phyloP scores from a whole-genome alignment of 2,888 invertebrate genomes.

The Eupithecia exiguata region DNA sequence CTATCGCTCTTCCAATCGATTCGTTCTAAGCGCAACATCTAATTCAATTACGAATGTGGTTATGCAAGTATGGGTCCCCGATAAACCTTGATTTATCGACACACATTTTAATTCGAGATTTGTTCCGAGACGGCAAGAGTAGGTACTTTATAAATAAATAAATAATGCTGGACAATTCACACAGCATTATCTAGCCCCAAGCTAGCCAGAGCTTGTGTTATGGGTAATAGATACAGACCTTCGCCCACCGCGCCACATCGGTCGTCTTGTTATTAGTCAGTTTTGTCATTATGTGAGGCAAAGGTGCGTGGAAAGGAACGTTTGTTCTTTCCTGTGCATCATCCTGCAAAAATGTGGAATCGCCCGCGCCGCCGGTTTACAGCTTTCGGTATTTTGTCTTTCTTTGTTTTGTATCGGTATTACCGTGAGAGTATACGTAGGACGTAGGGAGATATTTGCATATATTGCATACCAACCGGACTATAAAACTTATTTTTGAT shows the following conservation, averaged over 20 bases:
- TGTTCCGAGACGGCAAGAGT: constrained; percentile 17
- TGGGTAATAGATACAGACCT: too few relatives aligned
- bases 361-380: constrained; percentile 16
- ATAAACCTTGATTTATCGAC: constrained; percentile 54
- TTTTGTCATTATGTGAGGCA: background rate
- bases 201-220: too few relatives aligned
- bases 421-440: background rate
- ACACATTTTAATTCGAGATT: constrained; percentile 34
- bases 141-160: too few relatives aligned
- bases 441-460: background rate
- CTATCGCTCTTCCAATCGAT: constrained; percentile 64
- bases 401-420: background rate
- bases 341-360: constrained; percentile 25
- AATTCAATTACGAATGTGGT: constrained; percentile 66
- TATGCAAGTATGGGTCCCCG: constrained; percentile 55
- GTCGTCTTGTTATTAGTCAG: too few relatives aligned
- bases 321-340: constrained; percentile 30
- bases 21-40: constrained; percentile 70
- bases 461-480: constrained; percentile 2
- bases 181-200: too few relatives aligned
- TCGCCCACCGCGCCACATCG: too few relatives aligned
- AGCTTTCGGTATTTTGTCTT: constrained; percentile 11
- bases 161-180: too few relatives aligned
- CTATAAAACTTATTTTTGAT: background rate
- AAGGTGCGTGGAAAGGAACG: constrained; percentile 16